Conservation (phyloP, 2,888 invertebrate species). For the Hemistola chrysoprasaria region DNA sequence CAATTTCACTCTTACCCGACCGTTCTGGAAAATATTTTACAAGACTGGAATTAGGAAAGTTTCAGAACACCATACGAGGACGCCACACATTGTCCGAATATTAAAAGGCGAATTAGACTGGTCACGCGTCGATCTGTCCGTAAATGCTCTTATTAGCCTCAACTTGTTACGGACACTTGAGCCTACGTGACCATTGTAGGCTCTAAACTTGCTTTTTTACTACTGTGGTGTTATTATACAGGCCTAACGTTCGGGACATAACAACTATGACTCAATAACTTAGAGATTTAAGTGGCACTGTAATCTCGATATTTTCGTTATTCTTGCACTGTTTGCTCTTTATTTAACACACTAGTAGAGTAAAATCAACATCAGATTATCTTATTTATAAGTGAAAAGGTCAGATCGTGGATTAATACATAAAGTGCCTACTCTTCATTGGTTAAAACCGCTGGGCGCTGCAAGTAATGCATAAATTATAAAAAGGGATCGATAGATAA, state of each 20-base stretch:
- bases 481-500: conserved; percentile 50
- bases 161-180: conserved; percentile 48
- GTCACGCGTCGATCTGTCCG: conserved; percentile 57
- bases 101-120: conserved; percentile 69
- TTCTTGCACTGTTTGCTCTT: conserved; percentile 4
- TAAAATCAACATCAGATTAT: conserved; percentile 14
- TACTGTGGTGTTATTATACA: conserved; percentile 22
- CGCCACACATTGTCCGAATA: conserved; percentile 67
- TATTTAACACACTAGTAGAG: conserved; percentile 10
- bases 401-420: too few species aligned
- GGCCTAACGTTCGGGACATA: conserved; percentile 18
- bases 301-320: conserved; percentile 18
- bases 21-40: conserved; percentile 57
- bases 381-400: not conserved
- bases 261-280: conserved; percentile 25
- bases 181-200: conserved; percentile 42
- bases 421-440: too few species aligned
- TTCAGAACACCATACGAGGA: conserved; percentile 48
- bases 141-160: conserved; percentile 63
- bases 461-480: conserved; percentile 25
- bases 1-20: conserved; percentile 52
- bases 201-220: conserved; percentile 27
- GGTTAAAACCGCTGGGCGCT: too few species aligned
- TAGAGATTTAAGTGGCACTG: conserved; percentile 19
- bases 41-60: conserved; percentile 60